Base-by-base conservation (phyloP, 2,797 vertebrate genomes). In the Gephyroberyx darwinii region DNA sequence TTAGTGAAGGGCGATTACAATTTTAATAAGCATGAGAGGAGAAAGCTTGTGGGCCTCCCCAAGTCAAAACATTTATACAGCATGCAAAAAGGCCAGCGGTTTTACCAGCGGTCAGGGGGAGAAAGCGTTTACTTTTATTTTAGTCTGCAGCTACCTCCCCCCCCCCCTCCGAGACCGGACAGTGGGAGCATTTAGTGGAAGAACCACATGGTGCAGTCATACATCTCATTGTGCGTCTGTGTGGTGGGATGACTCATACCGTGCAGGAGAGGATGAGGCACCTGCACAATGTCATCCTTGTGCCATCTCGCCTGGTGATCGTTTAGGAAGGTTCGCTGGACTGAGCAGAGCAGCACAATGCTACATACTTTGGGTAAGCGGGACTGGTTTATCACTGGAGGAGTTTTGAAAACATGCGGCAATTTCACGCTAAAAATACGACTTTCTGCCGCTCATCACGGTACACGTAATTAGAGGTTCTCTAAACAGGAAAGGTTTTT, bases 31-130 rank as follows among this genome's bases (percentile, higher is more conserved):
- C 71, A 63, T 74, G 54, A 87, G 82, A 83, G 71, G 52, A 75
- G 85, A 86, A 84, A 80, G 72, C 73, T 77, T 65, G 80, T 79
- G 71, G 83, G 83, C 75, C 70, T 80, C 57, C 62, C 55, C 19
- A 41, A 80, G 89, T 90, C 80, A 82, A 91, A 94, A 93, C 91
- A 92, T 93, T 94, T 91, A 83, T 91, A 78, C 83, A 88, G 87
- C 74, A 55, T 80, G 77, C 61, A 81, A 78, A 84, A 89, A 83
- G 82, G 77, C 72, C 39, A 37, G 74, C 52, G 84, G 70, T 86
- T 84, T 68, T 43, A 76, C 53, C 48, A 13, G 78, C 39, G 82
- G 86, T 88, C 82, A 51, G 48, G 48, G 33, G 82, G 78, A 90
- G 88, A 89, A 90, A 86, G 81, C 76, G 68, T 60, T 69, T 57